Percentiles rank a stretch among this genome's conserved stretches.
These are phyloP conservation scores for Drosophila merina DNA, from an alignment of 2,888 invertebrate species.

Conservation along the genomic window DNA sequence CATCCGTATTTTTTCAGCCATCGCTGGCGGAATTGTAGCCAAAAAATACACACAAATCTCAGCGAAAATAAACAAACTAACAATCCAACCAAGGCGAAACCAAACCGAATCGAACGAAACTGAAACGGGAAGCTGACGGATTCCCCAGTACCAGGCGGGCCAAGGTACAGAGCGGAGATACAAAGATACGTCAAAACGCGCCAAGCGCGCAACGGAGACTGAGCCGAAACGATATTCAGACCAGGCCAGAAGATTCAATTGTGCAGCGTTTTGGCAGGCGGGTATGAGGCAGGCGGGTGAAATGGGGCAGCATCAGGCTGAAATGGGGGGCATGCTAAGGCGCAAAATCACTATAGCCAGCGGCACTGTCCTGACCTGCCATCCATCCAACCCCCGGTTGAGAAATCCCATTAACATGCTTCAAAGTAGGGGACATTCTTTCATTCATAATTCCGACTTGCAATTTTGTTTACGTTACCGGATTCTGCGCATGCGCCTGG, in stretches of 20 bases:
- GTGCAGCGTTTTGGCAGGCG: conserved; percentile 55
- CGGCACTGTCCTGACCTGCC: conserved; percentile 38
- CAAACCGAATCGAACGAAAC: conserved; percentile 44
- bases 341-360: conserved; percentile 70
- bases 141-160: conserved; percentile 32
- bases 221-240: conserved; percentile 71
- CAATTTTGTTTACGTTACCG: conserved; percentile 58
- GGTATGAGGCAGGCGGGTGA: conserved; percentile 21
- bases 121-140: conserved; percentile 36
- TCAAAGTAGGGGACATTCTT: conserved; percentile 13
- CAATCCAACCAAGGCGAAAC: conserved; percentile 29
- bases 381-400: conserved; percentile 21
- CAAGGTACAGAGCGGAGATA: conserved; percentile 26
- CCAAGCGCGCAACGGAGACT: conserved; percentile 82
- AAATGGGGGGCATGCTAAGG: conserved; percentile 57
- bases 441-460: conserved; percentile 69
- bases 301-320: conserved; percentile 15
- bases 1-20: conserved; percentile 17
- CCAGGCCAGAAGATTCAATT: conserved; percentile 70
- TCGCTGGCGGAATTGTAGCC: conserved; percentile 11
- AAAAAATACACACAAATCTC: conserved; percentile 22
- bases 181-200: conserved; percentile 73
- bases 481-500: conserved; percentile 62
- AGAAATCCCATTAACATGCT: conserved; percentile 70
- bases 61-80: conserved; percentile 27